phyloP scores from a whole-genome alignment of 2,113 vertebrate species.

The Pholis gunnellus region DNA sequence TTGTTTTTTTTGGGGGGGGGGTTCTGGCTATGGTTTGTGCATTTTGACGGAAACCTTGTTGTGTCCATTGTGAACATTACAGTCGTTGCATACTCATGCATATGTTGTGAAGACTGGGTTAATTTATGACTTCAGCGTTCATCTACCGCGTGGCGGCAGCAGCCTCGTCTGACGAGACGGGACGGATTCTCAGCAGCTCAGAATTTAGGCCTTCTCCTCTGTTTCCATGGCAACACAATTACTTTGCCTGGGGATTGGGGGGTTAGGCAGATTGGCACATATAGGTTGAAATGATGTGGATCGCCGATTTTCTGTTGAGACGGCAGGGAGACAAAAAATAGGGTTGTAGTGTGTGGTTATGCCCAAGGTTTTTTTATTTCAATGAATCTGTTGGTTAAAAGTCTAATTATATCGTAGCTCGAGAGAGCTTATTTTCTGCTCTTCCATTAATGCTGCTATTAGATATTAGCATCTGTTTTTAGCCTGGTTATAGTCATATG shows the following conservation, averaged over 20 bases:
- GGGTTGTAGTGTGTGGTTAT: neutral
- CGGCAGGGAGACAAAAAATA: neutral
- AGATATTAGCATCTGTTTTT: neutral
- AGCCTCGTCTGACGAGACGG: slow-evolving; percentile 56
- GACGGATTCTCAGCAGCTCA: slow-evolving; percentile 59
- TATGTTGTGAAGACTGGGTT: slow-evolving; percentile 30
- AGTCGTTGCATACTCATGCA: slow-evolving; percentile 18
- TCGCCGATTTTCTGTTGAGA: slow-evolving; percentile 16
- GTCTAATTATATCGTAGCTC: neutral
- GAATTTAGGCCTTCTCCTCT: slow-evolving; percentile 54
- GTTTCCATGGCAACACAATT: slow-evolving; percentile 79
- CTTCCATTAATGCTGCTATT: neutral
- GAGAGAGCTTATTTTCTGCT: neutral
- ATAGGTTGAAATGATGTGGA: slow-evolving; percentile 53
- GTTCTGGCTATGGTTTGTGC: neutral
- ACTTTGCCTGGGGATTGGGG: slow-evolving; percentile 59
- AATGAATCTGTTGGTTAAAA: neutral
- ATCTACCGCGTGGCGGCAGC: slow-evolving; percentile 48
- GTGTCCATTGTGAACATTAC: neutral
- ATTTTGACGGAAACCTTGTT: neutral
- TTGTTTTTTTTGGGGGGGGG: neutral
- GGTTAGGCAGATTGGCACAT: slow-evolving; percentile 50
- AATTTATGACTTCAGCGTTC: slow-evolving; percentile 65
- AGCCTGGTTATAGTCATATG: neutral
- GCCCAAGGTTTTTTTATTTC: neutral